Conservation (phyloP, 2,797 vertebrate genomes). For the Chromis chromis region DNA sequence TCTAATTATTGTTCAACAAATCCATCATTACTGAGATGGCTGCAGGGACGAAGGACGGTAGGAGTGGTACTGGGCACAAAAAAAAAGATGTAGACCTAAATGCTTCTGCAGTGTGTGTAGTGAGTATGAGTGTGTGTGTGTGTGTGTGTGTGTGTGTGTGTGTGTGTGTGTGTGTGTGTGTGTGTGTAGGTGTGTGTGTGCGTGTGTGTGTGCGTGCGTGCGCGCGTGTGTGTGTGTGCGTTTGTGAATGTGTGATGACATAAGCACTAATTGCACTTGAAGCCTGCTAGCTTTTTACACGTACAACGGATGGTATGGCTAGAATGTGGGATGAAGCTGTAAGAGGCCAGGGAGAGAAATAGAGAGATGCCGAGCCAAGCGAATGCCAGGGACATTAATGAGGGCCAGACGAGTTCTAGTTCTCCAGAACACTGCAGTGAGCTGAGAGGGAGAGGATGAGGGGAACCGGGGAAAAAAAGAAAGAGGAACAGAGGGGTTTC, state of each 20-base stretch:
- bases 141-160: constrained; percentile 25
- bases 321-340: constrained; percentile 71
- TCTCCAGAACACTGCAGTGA: constrained; percentile 63
- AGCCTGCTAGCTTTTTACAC: constrained; percentile 55
- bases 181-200: constrained; percentile 22
- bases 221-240: constrained; percentile 22
- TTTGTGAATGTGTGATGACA: constrained; percentile 47
- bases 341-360: constrained; percentile 56
- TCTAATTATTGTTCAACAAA: constrained; percentile 73
- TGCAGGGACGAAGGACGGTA: constrained; percentile 48
- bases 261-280: constrained; percentile 72
- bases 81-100: constrained; percentile 39
- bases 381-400: constrained; percentile 74
- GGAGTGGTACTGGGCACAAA: constrained; percentile 30
- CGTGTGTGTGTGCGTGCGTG: too few species aligned
- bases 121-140: constrained; percentile 13
- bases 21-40: constrained; percentile 59
- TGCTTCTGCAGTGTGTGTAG: constrained; percentile 17
- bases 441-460: constrained; percentile 38
- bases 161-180: constrained; percentile 23
- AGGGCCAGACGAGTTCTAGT: constrained; percentile 68
- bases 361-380: constrained; percentile 60
- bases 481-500: constrained; percentile 45
- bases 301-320: constrained; percentile 50
- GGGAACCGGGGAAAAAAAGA: constrained; percentile 41